Percentiles rank a stretch among this genome's conserved stretches.
Evolutionary conservation across 2,113 vertebrate species (phyloP).

Genomic region (Eonycteris spelaea): DNA sequence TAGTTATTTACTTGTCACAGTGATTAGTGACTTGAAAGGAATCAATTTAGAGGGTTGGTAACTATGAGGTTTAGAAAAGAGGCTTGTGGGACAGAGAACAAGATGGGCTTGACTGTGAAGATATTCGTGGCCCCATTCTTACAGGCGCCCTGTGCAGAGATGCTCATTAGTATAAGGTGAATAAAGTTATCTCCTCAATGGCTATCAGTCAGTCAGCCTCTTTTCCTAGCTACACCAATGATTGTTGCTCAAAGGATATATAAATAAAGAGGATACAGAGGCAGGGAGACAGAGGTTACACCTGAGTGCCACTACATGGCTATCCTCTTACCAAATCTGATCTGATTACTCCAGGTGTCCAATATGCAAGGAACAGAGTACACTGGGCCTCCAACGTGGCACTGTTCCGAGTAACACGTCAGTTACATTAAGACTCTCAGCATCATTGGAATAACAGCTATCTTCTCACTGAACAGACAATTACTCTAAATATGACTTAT

Average conservation of each 20-base stretch:
- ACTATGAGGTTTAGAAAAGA: not conserved
- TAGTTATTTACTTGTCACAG: not conserved
- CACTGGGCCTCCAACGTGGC: not conserved
- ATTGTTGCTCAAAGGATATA: not conserved
- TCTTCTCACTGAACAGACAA: not conserved
- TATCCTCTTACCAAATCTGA: not conserved
- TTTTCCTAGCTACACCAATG: not conserved
- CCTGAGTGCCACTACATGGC: not conserved
- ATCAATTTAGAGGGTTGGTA: not conserved
- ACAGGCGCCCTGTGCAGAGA: not conserved
- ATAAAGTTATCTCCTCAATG: not conserved
- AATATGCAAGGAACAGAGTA: not conserved
- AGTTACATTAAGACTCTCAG: not conserved
- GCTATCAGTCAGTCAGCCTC: not conserved
- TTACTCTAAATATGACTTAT: not conserved
- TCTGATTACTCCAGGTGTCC: not conserved
- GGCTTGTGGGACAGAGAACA: not conserved
- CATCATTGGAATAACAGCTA: not conserved
- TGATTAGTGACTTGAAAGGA: not conserved
- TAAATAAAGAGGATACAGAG: not conserved
- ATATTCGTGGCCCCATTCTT: not conserved
- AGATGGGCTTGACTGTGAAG: not conserved
- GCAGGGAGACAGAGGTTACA: not conserved
- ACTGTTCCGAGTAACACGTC: not conserved
- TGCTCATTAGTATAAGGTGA: not conserved